These are phyloP conservation scores for Henicopernis longicauda DNA, from an alignment of 2,113 vertebrate genomes.

Conservation along the genomic window DNA sequence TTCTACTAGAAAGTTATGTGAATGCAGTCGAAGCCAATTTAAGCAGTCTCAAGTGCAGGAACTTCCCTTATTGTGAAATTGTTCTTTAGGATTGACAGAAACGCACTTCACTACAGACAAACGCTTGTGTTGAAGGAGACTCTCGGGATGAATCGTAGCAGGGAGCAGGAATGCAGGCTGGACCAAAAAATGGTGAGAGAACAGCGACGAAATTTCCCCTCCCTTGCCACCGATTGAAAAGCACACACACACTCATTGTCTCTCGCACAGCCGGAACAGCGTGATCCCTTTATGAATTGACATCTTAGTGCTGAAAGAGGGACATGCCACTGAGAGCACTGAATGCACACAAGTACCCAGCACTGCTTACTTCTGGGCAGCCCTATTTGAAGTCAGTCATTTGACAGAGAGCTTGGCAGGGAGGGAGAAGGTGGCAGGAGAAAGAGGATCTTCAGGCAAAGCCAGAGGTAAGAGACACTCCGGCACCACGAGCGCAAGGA, in stretches of 20 bases:
- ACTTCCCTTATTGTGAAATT: slow-evolving; percentile 31
- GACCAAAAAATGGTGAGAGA: slow-evolving; percentile 26
- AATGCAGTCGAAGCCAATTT: neutral
- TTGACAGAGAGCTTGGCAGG: neutral
- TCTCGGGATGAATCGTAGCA: slow-evolving; percentile 25
- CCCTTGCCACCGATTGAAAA: slow-evolving; percentile 2
- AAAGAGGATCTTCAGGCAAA: neutral
- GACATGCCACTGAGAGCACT: slow-evolving; percentile 5
- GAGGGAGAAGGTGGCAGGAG: neutral
- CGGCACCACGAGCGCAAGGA: neutral
- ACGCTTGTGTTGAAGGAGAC: slow-evolving; percentile 15
- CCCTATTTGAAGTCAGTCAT: slow-evolving; percentile 20
- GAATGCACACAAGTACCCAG: slow-evolving; percentile 9
- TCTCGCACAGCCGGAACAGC: slow-evolving; percentile 10
- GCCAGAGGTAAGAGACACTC: neutral
- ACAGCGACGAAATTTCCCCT: neutral
- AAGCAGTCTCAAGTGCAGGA: slow-evolving; percentile 35
- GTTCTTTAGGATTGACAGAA: slow-evolving; percentile 7
- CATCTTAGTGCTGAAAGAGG: slow-evolving; percentile 33
- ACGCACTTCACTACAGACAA: slow-evolving; percentile 25
- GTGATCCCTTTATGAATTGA: slow-evolving; percentile 54
- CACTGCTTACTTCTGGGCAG: neutral
- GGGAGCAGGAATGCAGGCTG: slow-evolving; percentile 20
- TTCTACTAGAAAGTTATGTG: neutral
- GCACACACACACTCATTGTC: slow-evolving; percentile 46